Conservation (phyloP, 1,140 invertebrate species). For the Andricus grossulariae region DNA sequence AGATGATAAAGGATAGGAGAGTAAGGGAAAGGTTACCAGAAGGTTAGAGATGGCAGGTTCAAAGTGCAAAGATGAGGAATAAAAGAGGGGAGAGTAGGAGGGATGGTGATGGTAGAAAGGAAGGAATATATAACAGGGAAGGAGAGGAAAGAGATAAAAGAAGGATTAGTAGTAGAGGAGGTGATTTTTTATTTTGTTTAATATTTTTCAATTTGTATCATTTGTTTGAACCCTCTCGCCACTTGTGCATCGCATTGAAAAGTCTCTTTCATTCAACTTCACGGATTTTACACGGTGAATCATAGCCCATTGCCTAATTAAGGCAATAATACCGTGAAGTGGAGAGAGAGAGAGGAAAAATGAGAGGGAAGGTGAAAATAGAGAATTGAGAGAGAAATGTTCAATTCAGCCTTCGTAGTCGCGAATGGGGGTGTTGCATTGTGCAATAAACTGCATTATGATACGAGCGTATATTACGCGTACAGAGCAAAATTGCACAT, state of each 20-base stretch:
- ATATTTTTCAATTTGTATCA: neutral
- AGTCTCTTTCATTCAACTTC: slow-evolving; percentile 56
- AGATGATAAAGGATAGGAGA: too few relatives aligned
- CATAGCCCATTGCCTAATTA: slow-evolving; percentile 65
- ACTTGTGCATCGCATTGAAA: slow-evolving; percentile 24
- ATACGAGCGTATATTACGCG: slow-evolving; percentile 41
- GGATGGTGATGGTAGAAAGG: too few relatives aligned
- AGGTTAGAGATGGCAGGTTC: too few relatives aligned
- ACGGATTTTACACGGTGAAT: slow-evolving; percentile 60
- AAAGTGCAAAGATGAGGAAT: too few relatives aligned
- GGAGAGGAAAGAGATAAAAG: too few relatives aligned
- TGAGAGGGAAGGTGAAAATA: slow-evolving; percentile 39
- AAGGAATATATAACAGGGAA: too few relatives aligned
- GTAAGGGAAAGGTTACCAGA: too few relatives aligned
- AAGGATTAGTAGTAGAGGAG: too few relatives aligned
- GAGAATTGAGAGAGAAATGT: slow-evolving; percentile 44
- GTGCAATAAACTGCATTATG: slow-evolving; percentile 54
- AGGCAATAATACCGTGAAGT: slow-evolving; percentile 56
- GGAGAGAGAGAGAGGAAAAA: slow-evolving; percentile 42
- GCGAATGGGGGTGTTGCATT: slow-evolving; percentile 35
- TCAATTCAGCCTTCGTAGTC: slow-evolving; percentile 45
- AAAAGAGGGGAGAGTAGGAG: too few relatives aligned
- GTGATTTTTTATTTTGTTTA: too few relatives aligned
- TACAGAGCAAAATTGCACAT: slow-evolving; percentile 19
- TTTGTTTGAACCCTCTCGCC: slow-evolving; percentile 37